These are phyloP conservation scores for Microplitis mediator DNA, from an alignment of 1,140 invertebrate species.

Conservation along the genomic window DNA sequence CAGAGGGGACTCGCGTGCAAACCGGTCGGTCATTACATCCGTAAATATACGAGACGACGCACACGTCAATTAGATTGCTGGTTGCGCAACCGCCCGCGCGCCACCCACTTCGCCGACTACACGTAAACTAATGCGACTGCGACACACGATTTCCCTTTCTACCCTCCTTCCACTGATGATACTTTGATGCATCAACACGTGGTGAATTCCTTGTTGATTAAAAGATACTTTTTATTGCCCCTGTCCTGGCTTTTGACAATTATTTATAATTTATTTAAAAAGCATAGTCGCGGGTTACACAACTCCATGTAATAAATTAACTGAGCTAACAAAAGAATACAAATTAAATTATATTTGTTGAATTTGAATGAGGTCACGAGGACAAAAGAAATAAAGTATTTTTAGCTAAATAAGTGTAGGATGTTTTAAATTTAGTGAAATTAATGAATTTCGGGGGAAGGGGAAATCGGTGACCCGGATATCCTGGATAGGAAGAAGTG, in stretches of 20 bases:
- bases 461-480: slow-evolving; percentile 12
- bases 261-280: too few species aligned
- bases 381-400: too few species aligned
- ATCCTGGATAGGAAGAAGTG: slow-evolving; percentile 5
- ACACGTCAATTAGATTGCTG: slow-evolving; percentile 48
- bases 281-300: too few species aligned
- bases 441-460: too few species aligned
- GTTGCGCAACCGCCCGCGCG: slow-evolving; percentile 42
- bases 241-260: too few species aligned
- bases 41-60: slow-evolving; percentile 44
- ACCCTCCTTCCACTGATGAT: slow-evolving; percentile 2
- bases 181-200: slow-evolving; percentile 23
- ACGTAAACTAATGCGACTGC: slow-evolving; percentile 15
- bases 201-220: neutral
- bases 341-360: too few species aligned
- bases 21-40: slow-evolving; percentile 42
- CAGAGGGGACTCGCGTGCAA: slow-evolving; percentile 36
- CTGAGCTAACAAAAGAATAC: too few species aligned
- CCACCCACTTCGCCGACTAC: slow-evolving; percentile 44
- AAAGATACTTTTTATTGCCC: too few species aligned
- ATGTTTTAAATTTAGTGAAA: too few species aligned
- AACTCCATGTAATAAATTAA: too few species aligned
- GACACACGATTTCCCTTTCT: neutral
- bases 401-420: too few species aligned
- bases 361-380: too few species aligned